Base-by-base conservation (phyloP, 92 coral and sea anemone species). In the Paragorgia papillata region DNA sequence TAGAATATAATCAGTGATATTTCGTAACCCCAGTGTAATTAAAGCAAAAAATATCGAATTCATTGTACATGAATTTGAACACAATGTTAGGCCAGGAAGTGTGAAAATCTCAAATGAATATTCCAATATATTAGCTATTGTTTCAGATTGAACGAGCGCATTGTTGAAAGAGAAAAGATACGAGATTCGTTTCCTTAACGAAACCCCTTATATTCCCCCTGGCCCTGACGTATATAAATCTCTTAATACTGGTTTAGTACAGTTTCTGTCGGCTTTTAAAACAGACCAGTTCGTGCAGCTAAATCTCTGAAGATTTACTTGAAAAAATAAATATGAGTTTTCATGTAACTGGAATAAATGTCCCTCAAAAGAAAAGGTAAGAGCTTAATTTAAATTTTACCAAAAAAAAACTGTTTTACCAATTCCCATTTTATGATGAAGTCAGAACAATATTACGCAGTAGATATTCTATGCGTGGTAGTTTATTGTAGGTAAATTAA, bases 301-400 rank as follows among this genome's bases (percentile, higher is more conserved):
- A 6, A 2, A 7, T 9, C 14, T 46, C 53, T 46, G n/a, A 46
- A 46, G 53, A 46, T 46, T 15, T 3, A 22, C 17, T 56, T 26
- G 19, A 37, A 64, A 15, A 64, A 34, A 0, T 12, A 14, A 71
- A 71, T 27, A 51, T 71, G 62, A 53, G 64, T 54, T 71, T 71
- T 21, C 24, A 27, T 2, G 78, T 71, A 4, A 71, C 78, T 20
- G 78, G 78, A 33, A 71, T 71, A 22, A 56, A 28, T 56, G 62
- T 22, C 15, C 62, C 62, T 53, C 78, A 71, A 19, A 71, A 55
- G 53, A 71, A 71, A 71, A 71, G 64, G 78, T 71, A 53, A 13
- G 25, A 25, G 29, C n/a, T n/a, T n/a, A n/a, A n/a, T n/a, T n/a
- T n/a, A n/a, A n/a, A n/a, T n/a, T n/a, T n/a, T n/a, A n/a, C n/a